Conservation (phyloP, 2,888 invertebrate genomes). For the Opisthograptis luteolata region DNA sequence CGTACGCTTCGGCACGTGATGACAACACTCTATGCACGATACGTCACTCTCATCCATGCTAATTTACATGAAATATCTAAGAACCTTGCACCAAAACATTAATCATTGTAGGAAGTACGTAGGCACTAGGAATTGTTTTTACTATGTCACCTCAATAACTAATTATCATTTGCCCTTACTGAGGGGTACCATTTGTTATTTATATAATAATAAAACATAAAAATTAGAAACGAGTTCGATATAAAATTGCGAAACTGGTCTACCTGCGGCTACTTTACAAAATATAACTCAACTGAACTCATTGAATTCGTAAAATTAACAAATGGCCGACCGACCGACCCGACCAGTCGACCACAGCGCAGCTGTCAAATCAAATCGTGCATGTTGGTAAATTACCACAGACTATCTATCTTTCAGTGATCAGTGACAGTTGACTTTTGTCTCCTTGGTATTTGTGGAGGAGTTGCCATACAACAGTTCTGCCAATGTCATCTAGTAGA, state of each 20-base stretch:
- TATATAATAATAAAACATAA: conserved; percentile 14
- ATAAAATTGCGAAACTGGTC: conserved; percentile 28
- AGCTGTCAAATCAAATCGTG: conserved; percentile 58
- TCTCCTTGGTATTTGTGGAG: too few relatives aligned
- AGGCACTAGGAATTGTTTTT: conserved; percentile 72
- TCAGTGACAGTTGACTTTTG: too few relatives aligned
- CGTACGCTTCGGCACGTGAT: conserved; percentile 59
- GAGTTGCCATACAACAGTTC: too few relatives aligned
- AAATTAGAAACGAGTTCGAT: conserved; percentile 45
- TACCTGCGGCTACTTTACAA: conserved; percentile 36
- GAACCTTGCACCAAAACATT: conserved; percentile 78
- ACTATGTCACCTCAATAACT: conserved; percentile 56
- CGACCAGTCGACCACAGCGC: too few relatives aligned
- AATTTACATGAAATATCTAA: conserved; percentile 74
- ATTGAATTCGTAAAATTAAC: conserved; percentile 41
- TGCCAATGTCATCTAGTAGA: too few relatives aligned
- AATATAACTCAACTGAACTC: conserved; percentile 38
- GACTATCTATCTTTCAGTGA: too few relatives aligned
- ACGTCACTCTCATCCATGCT: conserved; percentile 68
- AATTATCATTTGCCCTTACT: conserved; percentile 37
- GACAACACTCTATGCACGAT: conserved; percentile 61
- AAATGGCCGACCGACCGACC: conserved; percentile 62
- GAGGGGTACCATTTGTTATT: conserved; percentile 42
- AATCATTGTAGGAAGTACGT: conserved; percentile 77
- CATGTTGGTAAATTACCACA: too few relatives aligned